Conservation (phyloP, 92 coral and sea anemone species). For the Desmophyllum pertusum region DNA sequence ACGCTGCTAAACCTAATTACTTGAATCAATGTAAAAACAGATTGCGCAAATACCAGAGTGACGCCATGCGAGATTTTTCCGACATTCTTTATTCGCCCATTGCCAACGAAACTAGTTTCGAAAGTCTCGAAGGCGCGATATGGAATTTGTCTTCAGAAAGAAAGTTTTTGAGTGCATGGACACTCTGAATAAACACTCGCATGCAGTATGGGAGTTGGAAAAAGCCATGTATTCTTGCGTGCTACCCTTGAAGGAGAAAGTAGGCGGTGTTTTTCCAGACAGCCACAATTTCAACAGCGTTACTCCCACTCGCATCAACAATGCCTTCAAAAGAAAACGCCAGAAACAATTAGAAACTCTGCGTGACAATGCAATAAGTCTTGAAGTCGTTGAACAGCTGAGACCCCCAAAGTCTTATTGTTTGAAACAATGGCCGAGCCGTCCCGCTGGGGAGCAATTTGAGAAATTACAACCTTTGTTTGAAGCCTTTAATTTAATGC, state of each 20-base stretch:
- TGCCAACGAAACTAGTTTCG: not conserved
- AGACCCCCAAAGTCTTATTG: no score
- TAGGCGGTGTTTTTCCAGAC: not conserved
- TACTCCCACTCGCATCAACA: not conserved
- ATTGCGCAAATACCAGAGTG: not conserved
- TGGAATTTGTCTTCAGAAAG: not conserved
- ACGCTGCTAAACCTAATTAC: not conserved
- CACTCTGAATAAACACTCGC: not conserved
- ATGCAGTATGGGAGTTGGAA: not conserved
- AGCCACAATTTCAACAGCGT: not conserved
- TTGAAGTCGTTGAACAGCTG: not conserved
- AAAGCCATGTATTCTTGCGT: not conserved
- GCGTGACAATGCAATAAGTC: not conserved
- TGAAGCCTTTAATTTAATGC: no score
- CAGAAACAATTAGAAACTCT: not conserved
- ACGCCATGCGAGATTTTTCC: not conserved
- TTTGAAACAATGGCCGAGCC: no score
- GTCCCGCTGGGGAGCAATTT: no score
- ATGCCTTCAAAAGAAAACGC: not conserved
- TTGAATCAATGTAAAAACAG: not conserved
- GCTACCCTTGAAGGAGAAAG: not conserved
- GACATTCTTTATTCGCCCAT: not conserved
- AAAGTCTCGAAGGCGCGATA: not conserved
- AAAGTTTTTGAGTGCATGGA: not conserved
- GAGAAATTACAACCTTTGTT: no score